Base-by-base conservation (phyloP, 2,888 invertebrate species). In the Agrenia bidenticulata region DNA sequence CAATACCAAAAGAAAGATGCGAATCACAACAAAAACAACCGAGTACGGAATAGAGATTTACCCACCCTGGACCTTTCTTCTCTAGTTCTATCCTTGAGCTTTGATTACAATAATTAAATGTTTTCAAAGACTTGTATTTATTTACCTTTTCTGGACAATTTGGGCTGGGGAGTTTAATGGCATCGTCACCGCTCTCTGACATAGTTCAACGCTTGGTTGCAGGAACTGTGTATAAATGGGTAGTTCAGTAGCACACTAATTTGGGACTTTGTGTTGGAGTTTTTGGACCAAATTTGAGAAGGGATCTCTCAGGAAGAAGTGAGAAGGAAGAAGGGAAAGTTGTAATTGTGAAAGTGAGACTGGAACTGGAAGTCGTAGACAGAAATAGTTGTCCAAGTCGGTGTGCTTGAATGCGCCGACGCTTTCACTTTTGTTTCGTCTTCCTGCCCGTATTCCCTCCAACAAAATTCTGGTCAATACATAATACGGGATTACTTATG, bases 351-450 rank as follows among this genome's bases (percentile, higher is more conserved):
- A 57, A 41, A 24, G 56, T 57, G 23, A 37, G 32, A 57, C 5
- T 41, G 39, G 27, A 57, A 57, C 56, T 57, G 56, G 19, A n/a
- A 57, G 56, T 39, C 56, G 60, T 61, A 64, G 62, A 70, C 66
- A 66, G 69, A 66, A 66, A 70, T 66, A 70, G 69, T 70, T 66
- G 66, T 70, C 51, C 61, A 56, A 27, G 61, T 62, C 66, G 61
- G 64, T 65, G 64, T 57, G 59, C 49, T 64, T 58, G 64, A 66
- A 64, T 70, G 69, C 66, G 69, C 67, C 69, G 69, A 62, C 66
- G 62, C 66, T 65, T 61, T 26, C 45, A 45, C 50, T 55, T 60
- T 7, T 57, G 55, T 64, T 55, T 53, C 61, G 55, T 64, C 49
- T 53, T 56, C 27, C 32, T 9, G 5, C 51, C 24, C 51, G 15